Evolutionary conservation across 2,888 invertebrate genomes (phyloP).

Genomic region (Nipponacmea schrenckii): DNA sequence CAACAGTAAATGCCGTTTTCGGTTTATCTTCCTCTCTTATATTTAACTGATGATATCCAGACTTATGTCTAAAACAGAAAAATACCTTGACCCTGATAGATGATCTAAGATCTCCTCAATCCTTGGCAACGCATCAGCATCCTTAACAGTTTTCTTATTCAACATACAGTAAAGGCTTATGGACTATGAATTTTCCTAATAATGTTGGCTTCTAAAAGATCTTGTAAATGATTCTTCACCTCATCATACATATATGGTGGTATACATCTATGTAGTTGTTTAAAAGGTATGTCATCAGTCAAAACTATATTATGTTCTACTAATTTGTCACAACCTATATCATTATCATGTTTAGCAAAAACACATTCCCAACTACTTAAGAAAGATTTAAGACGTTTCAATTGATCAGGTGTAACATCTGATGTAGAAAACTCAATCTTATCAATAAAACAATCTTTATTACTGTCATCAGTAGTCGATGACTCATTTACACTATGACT

Average conservation of each 20-base stretch:
- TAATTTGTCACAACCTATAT: conserved; percentile 17
- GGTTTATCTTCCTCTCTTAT: not conserved
- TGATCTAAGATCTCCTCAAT: no score
- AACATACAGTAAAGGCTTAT: not conserved
- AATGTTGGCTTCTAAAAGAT: conserved; percentile 22
- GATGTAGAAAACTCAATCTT: not conserved
- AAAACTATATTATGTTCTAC: conserved; percentile 27
- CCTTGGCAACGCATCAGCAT: no score
- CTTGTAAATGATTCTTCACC: conserved; percentile 25
- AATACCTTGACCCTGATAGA: not conserved
- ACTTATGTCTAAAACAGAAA: not conserved
- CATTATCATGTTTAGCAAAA: not conserved
- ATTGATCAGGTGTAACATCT: not conserved
- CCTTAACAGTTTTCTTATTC: no score
- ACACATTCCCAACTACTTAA: not conserved
- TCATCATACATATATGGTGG: conserved; percentile 28
- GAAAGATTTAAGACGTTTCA: not conserved
- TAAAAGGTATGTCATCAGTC: conserved; percentile 20
- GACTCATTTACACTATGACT: no score
- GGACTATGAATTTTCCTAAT: conserved; percentile 21
- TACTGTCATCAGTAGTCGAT: not conserved
- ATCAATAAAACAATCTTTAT: not conserved
- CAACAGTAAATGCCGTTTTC: not conserved
- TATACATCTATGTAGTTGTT: conserved; percentile 20
- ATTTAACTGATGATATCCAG: no score